Conservation (phyloP, 2,113 vertebrate species). For the Falco punctatus region DNA sequence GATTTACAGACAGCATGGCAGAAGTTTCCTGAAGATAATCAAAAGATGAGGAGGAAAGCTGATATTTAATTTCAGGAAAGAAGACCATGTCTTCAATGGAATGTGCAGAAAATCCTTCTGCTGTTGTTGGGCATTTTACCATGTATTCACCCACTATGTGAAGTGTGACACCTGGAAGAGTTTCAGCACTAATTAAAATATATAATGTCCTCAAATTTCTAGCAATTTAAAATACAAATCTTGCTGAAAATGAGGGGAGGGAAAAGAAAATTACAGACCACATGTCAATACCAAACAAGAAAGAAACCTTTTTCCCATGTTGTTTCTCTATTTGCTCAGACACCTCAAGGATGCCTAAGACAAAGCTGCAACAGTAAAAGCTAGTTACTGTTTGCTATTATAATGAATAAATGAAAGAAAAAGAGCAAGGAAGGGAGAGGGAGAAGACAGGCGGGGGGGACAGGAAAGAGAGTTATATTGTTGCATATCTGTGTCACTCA, state of each 20-base stretch:
- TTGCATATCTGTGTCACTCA: background rate
- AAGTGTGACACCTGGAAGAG: background rate
- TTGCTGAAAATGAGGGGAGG: background rate
- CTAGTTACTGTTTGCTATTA: background rate
- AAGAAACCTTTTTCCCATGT: rapidly evolving
- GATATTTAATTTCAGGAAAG: background rate
- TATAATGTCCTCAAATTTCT: background rate
- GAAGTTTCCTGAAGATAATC: background rate
- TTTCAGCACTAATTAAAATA: background rate
- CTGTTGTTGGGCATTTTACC: background rate
- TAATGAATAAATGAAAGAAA: background rate
- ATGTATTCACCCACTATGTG: background rate
- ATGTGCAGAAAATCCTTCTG: background rate
- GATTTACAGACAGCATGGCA: background rate
- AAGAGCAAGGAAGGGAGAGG: background rate
- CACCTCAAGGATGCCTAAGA: background rate
- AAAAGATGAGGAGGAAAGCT: background rate
- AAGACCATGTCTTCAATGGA: background rate
- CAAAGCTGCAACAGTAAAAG: background rate
- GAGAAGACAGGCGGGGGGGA: background rate
- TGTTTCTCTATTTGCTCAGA: background rate
- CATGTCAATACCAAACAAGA: background rate
- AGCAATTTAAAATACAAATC: background rate
- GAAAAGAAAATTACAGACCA: background rate
- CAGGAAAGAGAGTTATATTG: background rate